Percentiles rank a stretch among this genome's conserved stretches.
Conservation (phyloP, 2,797 vertebrate species). For the Mormyrops boulengeri region DNA sequence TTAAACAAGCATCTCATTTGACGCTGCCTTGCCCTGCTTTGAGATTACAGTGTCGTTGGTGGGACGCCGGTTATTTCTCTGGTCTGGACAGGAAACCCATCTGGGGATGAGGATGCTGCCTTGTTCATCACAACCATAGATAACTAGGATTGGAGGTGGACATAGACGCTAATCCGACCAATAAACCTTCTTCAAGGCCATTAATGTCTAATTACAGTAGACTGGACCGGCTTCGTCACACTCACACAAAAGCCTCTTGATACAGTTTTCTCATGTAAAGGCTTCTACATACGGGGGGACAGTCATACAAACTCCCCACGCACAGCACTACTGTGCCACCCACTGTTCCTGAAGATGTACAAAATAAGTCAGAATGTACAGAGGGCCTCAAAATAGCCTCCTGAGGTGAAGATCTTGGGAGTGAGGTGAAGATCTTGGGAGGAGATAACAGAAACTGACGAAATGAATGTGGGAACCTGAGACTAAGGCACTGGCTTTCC, state of each 20-base stretch:
- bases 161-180: neutral
- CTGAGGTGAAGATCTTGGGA: neutral
- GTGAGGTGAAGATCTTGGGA: neutral
- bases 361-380: neutral
- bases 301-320: neutral
- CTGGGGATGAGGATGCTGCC: neutral
- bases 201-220: constrained; percentile 20
- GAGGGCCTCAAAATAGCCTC: neutral
- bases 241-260: neutral
- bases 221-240: neutral
- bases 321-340: neutral
- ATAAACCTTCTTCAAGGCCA: constrained; percentile 6
- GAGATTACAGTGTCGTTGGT: too few relatives aligned
- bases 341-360: neutral
- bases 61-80: neutral
- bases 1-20: constrained; percentile 4
- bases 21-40: neutral
- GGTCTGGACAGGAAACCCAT: neutral
- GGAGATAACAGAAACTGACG: neutral
- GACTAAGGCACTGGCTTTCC: neutral
- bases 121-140: neutral
- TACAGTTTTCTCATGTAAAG: neutral
- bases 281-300: neutral
- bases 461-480: neutral
- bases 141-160: neutral